Evolutionary conservation across 2,797 vertebrate genomes (phyloP), one percentile per base, ranked within the genome.

Genomic region (Phaenicophaeus curvirostris): DNA sequence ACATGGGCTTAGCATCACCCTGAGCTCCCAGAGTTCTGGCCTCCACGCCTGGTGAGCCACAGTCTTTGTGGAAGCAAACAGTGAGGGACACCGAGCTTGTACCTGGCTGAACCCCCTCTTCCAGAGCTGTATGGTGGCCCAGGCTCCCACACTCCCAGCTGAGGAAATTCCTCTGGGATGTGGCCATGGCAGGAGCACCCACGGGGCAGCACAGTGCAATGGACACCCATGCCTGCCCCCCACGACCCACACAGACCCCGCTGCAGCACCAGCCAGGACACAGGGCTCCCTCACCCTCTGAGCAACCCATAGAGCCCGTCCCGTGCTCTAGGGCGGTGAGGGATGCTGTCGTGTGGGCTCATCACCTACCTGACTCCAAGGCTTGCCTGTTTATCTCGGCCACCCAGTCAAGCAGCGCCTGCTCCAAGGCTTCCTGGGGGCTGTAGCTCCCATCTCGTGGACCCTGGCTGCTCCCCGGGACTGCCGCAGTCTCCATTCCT

Each of bases 351-450:
- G 18, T 33, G 15, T 0, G 3, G 27, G 33, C 9, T 28, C 61
- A 28, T 66, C 50, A 33, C 87, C 76, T 92, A 99, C 98, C 98
- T 97, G 98, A 97, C 92, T 98, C 98, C 75, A 97, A 95, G 31
- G 98, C 97, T 65, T 98, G 98, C 81, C 91, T 98, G 67, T 91
- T 93, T 89, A 99, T 98, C 92, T 99, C 98, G 2, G 97, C 97
- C 97, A 98, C 98, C 98, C 98, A 99, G 87, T 98, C 98, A 8
- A 13, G 83, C 51, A 99, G 96, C 0, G 98, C 98, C 87, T 96
- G 77, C 67, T 98, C 98, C 81, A 99, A 96, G 17, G 98, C 98
- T 93, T 97, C 96, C 23, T 98, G 98, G 16, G 98, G 97, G 93
- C 97, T 98, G 96, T 99, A 99, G 72, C 48, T 85, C 7, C 71